These are phyloP conservation scores for Luperina nickerlii DNA, from an alignment of 2,888 invertebrate species.

Conservation along the genomic window DNA sequence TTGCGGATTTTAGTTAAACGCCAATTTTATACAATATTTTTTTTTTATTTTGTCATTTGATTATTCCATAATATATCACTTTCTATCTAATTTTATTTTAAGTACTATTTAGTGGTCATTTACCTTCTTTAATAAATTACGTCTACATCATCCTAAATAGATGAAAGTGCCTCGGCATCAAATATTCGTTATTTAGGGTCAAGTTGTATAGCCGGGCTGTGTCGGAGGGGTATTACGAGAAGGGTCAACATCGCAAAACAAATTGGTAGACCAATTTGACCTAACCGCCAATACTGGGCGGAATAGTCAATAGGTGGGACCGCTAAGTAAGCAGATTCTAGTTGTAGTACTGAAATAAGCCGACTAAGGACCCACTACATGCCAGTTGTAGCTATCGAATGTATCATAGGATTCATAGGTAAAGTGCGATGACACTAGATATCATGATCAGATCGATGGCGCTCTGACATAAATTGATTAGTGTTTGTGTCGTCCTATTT, in stretches of 20 bases:
- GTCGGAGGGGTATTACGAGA: conserved; percentile 27
- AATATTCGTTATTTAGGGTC: conserved; percentile 36
- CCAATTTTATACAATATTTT: background rate
- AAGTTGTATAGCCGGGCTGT: conserved; percentile 43
- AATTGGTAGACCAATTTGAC: conserved; percentile 50
- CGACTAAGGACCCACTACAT: background rate
- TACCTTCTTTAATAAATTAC: conserved; percentile 4
- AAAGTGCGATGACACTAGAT: background rate
- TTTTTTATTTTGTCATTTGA: background rate
- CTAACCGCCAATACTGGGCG: conserved; percentile 48
- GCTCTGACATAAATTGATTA: conserved; percentile 30
- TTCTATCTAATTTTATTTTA: background rate
- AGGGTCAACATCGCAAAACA: conserved; percentile 51
- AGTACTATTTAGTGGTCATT: conserved; percentile 1
- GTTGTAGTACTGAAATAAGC: conserved; percentile 5
- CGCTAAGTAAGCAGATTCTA: conserved; percentile 31
- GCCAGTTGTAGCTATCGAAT: background rate
- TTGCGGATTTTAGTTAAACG: background rate
- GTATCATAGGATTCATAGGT: background rate
- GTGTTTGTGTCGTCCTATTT: conserved; percentile 20
- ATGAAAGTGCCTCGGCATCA: conserved; percentile 40
- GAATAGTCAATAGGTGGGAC: conserved; percentile 44
- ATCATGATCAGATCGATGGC: conserved; percentile 21
- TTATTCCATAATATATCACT: background rate
- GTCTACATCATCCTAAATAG: conserved; percentile 8